phyloP scores from a whole-genome alignment of 92 coral and sea anemone species.

The Anthopleura xanthogrammica region DNA sequence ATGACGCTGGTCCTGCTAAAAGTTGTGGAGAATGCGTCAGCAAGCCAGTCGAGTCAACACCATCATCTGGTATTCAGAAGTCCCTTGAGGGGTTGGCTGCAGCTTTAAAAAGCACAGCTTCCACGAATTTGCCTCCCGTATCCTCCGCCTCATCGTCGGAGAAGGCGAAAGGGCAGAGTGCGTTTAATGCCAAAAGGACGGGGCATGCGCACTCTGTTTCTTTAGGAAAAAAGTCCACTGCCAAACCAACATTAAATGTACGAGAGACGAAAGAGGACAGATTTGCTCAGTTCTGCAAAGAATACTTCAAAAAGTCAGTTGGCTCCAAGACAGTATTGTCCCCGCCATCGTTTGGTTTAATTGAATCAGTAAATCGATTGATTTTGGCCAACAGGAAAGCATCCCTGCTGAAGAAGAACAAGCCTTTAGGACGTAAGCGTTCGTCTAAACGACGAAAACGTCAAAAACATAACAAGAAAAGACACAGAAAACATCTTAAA shows the following conservation, averaged over 20 bases:
- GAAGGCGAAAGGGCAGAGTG: too few species aligned
- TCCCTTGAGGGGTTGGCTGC: too few species aligned
- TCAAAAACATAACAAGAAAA: neutral
- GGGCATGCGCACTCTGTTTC: neutral
- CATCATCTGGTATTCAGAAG: neutral
- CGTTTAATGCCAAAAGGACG: too few species aligned
- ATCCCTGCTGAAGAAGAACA: neutral
- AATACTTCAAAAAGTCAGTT: neutral
- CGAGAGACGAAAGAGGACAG: neutral
- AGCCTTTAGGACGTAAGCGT: neutral
- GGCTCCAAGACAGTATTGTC: neutral
- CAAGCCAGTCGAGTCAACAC: neutral
- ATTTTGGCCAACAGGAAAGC: neutral
- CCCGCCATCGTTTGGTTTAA: neutral
- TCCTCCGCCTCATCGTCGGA: neutral
- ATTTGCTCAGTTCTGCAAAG: neutral
- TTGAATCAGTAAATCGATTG: neutral
- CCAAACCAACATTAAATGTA: neutral
- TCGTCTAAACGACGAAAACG: neutral
- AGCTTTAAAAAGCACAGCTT: too few species aligned
- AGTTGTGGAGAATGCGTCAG: neutral
- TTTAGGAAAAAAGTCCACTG: neutral
- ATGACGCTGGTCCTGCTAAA: neutral
- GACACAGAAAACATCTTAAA: neutral
- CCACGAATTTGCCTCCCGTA: neutral